Base-by-base conservation (phyloP, 2,888 invertebrate genomes). In the Dorcus parallelipipedus region DNA sequence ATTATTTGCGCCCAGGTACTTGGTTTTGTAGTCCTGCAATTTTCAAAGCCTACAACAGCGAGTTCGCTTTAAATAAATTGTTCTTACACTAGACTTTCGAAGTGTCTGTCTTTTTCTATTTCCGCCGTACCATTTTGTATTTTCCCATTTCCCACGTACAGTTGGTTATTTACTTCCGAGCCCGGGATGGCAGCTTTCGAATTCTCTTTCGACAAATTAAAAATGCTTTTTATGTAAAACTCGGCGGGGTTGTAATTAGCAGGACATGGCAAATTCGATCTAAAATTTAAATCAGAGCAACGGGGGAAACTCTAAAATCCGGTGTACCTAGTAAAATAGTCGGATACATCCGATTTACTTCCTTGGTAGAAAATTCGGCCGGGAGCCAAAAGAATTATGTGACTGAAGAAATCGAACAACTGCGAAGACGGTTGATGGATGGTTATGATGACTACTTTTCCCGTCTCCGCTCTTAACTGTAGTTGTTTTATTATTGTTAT, bases 401-500 rank as follows among this genome's bases (percentile, higher is more conserved):
- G 84, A 60, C 93, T 89, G 78, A 95, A 95, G 68, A 90, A 78
- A 67, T 91, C 89, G 70, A 92, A 92, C 43, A 91, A 83, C 63
- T 93, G 91, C 0, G 93, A 93, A 2, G 91, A 90, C 0, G 95
- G 95, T 76, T 96, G 96, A 77, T 96, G 96, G 49, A 96, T 90
- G 0, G 95, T 92, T 71, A 92, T 90, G 52, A 95, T 82, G 39
- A 95, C 88, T 20, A 91, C 85, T 78, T 91, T 91, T 3, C 91
- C 90, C 38, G 84, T 81, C 45, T 78, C 77, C 8, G 90, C 82
- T 38, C 90, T 80, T 64, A 83, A 82, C 42, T 85, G 81, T 38
- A 92, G 78, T 0, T 88, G 86, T 62, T 86, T 84, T 8, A 94
- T 86, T 0, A 96, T 91, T 10, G 87, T 85, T 62, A 87, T 86